These are phyloP conservation scores for Cichladusa arquata DNA, from an alignment of 2,113 vertebrate genomes.

Conservation along the genomic window DNA sequence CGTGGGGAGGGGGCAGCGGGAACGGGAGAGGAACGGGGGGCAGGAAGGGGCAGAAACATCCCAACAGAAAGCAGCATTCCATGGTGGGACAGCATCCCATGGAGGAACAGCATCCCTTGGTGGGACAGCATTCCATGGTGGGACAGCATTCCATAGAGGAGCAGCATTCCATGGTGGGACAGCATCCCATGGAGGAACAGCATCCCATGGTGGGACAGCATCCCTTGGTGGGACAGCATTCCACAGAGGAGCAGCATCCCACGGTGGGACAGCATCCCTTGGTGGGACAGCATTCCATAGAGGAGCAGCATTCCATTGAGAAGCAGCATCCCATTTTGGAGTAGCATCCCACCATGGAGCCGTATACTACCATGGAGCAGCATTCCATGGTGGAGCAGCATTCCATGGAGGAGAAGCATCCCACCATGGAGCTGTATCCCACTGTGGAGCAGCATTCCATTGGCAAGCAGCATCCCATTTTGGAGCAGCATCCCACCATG, in stretches of 20 bases:
- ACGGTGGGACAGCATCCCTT: fast-evolving
- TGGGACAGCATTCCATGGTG: neutral
- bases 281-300: fast-evolving
- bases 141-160: no score
- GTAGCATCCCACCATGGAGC: no score
- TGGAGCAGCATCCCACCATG: no score
- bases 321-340: no score
- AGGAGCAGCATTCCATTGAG: no score
- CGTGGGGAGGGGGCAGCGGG: fast-evolving
- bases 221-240: neutral
- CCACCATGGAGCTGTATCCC: no score
- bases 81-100: neutral
- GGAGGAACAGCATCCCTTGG: no score
- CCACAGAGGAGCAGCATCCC: no score
- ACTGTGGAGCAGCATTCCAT: neutral
- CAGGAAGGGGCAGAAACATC: neutral
- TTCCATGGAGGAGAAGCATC: fast-evolving
- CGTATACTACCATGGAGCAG: neutral
- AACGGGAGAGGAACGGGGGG: fast-evolving
- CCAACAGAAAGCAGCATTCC: fast-evolving
- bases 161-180: no score
- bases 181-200: fast-evolving
- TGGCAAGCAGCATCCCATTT: neutral
- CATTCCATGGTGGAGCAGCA: fast-evolving
- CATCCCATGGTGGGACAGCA: neutral